A percentile compares a stretch with the other conserved stretches of the same genome.
These are phyloP conservation scores for Nemoura dubitans DNA, from an alignment of 2,888 invertebrate genomes.

Conservation along the genomic window DNA sequence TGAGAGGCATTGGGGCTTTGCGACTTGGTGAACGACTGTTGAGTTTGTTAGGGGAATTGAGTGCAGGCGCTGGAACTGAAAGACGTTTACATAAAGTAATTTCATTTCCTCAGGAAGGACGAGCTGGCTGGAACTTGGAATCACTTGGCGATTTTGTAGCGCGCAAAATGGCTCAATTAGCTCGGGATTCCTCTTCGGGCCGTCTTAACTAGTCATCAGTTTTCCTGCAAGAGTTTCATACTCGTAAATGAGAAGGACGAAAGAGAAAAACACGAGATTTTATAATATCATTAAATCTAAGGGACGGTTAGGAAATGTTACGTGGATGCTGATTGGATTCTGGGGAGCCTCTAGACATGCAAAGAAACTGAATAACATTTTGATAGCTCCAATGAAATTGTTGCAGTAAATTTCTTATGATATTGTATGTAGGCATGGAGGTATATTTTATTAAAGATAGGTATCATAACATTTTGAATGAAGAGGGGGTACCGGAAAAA, in stretches of 20 bases:
- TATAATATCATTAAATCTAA: not conserved
- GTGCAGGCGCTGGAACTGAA: not conserved
- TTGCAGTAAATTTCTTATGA: too few relatives aligned
- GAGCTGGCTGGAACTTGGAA: not conserved
- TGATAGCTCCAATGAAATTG: not conserved
- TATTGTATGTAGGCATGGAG: too few relatives aligned
- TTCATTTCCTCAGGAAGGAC: constrained; percentile 31
- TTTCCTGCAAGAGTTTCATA: not conserved
- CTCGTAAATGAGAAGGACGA: not conserved
- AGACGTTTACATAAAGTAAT: constrained; percentile 35
- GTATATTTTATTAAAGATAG: too few relatives aligned
- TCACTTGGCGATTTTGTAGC: constrained; percentile 41
- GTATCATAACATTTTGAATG: too few relatives aligned
- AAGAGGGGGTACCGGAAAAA: too few relatives aligned
- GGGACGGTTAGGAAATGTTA: not conserved
- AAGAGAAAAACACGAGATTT: not conserved
- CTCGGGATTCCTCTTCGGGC: not conserved
- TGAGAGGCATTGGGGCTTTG: not conserved
- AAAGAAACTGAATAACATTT: not conserved
- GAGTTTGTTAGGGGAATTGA: constrained; percentile 8
- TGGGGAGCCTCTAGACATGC: not conserved
- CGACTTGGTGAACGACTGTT: not conserved
- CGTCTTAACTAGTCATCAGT: constrained; percentile 17
- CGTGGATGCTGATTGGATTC: not conserved
- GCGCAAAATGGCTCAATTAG: constrained; percentile 43